Base-by-base conservation (phyloP, 2,797 vertebrate species). In the Alauda arvensis region DNA sequence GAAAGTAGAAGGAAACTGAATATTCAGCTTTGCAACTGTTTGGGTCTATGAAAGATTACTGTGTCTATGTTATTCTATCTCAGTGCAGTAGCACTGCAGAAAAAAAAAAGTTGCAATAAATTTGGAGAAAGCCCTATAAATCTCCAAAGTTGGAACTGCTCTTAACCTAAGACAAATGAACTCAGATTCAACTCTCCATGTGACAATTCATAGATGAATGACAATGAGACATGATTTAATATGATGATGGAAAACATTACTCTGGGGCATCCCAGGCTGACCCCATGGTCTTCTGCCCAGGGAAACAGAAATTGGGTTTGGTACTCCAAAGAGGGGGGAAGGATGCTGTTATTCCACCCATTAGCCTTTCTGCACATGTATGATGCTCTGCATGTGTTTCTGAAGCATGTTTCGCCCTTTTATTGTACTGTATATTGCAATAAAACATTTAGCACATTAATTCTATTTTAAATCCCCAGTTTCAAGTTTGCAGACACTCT, bases 131-230 rank as follows among this genome's bases (percentile, higher is more conserved):
- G 18, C 5, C 42, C 33, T 71, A 80, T 84, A 91, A 77, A 60
- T 91, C 78, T 95, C 83, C 31, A 26, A 43, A 85, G 88, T 23
- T 55, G 56, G 87, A 95, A 87, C 45, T 77, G 65, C 75, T 63
- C 81, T 87, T 92, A 92, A 86, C 88, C 69, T 81, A 80, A 94
- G 90, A 83, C 66, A 94, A 80, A 77, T 79, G 69, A 92, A 91
- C 66, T 92, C 62, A 70, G 59, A 85, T 88, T 95, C 93, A 96
- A 88, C 88, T 95, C 84, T 82, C 70, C 53, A 59, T 2, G 1
- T 76, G 62, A 87, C 81, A 94, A 87, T 80, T 90, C 65, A 57
- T 26, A 68, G 65, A 90, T 9, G 45, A 94, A 89, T 88, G 94
- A 83, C 48, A 84, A 59, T 85, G 42, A 91, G 57, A 88, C 6